Conservation (phyloP, 2,113 vertebrate genomes). For the Hydrolagus affinis region DNA sequence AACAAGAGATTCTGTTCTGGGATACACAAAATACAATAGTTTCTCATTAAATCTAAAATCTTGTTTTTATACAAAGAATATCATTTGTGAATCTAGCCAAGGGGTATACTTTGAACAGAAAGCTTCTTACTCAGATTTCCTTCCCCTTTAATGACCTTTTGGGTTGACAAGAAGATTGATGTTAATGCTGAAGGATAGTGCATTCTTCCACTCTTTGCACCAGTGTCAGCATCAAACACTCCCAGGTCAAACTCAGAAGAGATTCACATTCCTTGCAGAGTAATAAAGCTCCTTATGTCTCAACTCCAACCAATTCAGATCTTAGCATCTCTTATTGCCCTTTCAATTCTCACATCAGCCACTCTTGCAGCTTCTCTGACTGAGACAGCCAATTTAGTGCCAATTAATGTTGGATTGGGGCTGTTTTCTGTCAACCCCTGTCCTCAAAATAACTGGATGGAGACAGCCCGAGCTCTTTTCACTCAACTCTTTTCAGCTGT, state of each 20-base stretch:
- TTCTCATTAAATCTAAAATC: no score
- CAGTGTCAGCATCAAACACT: background rate
- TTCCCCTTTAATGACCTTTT: background rate
- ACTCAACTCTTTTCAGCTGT: background rate
- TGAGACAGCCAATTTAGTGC: background rate
- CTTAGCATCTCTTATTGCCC: background rate
- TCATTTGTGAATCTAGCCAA: no score
- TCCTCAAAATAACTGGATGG: background rate
- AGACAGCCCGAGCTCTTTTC: background rate
- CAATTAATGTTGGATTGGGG: background rate
- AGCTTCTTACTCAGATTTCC: no score
- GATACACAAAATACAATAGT: no score
- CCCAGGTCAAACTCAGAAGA: background rate
- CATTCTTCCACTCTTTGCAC: background rate
- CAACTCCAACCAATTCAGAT: background rate
- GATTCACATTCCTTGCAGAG: background rate
- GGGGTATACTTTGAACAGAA: no score
- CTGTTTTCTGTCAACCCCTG: background rate
- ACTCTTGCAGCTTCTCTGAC: background rate
- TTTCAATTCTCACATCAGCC: background rate
- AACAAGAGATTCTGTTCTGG: no score
- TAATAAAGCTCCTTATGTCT: background rate
- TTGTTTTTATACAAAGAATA: no score
- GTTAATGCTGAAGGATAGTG: background rate
- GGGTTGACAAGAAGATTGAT: background rate